phyloP scores from a whole-genome alignment of 2,888 invertebrate species.

The Machimus atricapillus region DNA sequence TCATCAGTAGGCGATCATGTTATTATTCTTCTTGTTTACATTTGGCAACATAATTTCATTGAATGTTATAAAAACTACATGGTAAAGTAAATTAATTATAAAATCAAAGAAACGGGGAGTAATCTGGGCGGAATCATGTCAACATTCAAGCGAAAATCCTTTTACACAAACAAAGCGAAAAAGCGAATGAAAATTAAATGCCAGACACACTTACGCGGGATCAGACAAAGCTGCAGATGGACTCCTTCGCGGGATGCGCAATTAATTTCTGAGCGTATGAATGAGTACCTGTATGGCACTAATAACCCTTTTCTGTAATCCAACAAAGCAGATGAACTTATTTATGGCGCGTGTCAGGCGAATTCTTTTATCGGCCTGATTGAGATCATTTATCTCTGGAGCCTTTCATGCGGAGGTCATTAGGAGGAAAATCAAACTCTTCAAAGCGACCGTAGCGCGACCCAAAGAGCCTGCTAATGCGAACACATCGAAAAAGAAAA shows the following conservation, averaged over 20 bases:
- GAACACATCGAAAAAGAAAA: constrained; percentile 16
- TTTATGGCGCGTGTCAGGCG: constrained; percentile 56
- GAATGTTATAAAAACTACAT: neutral
- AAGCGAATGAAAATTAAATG: neutral
- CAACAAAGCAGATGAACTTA: constrained; percentile 50
- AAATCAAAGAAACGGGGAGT: neutral
- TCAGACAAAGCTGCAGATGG: constrained; percentile 16
- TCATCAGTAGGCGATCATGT: too few relatives aligned
- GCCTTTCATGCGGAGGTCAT: constrained; percentile 43
- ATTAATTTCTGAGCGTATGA: constrained; percentile 23
- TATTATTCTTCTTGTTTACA: too few relatives aligned
- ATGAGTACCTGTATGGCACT: constrained; percentile 39
- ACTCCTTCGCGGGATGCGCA: constrained; percentile 26
- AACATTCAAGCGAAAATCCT: neutral
- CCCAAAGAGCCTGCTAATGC: constrained; percentile 36
- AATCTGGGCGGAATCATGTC: neutral
- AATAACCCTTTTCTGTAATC: constrained; percentile 45
- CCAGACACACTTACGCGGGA: neutral
- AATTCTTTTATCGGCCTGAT: constrained; percentile 48
- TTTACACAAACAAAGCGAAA: neutral
- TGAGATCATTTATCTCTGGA: constrained; percentile 47
- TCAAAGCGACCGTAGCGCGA: constrained; percentile 35
- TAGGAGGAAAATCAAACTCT: constrained; percentile 42
- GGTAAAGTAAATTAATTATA: neutral
- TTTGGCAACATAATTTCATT: too few relatives aligned